Percentiles rank a stretch among this genome's conserved stretches.
Conservation (phyloP, 2,797 vertebrate species). For the Cossypha heuglini region DNA sequence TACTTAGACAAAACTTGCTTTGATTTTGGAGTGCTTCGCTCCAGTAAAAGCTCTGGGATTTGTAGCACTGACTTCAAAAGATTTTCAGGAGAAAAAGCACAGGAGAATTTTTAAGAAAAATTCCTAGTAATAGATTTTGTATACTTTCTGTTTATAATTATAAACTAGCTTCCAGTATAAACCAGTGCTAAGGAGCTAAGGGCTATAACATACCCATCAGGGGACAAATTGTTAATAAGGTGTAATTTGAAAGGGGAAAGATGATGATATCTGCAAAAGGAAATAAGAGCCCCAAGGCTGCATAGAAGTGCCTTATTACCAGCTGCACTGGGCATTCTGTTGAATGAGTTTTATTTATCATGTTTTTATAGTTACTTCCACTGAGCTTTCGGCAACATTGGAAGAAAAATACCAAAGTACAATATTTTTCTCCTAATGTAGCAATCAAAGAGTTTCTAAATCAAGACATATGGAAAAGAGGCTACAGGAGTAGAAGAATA, state of each 20-base stretch:
- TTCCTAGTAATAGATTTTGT: not conserved
- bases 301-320: not conserved
- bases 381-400: not conserved
- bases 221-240: not conserved
- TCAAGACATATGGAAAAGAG: not conserved
- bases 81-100: not conserved
- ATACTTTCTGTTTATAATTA: not conserved
- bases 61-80: not conserved
- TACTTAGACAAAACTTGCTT: not conserved
- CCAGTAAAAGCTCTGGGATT: not conserved
- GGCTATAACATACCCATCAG: not conserved
- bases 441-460: not conserved
- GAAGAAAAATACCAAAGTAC: not conserved
- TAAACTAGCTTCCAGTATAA: not conserved
- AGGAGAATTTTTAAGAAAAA: not conserved
- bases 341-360: conserved; percentile 14
- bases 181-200: not conserved
- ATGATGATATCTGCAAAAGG: not conserved
- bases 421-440: not conserved
- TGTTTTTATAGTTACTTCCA: not conserved
- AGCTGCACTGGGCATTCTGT: not conserved
- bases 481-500: not conserved
- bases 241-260: not conserved
- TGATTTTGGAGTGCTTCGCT: not conserved
- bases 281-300: not conserved